Evolutionary conservation across 2,113 vertebrate genomes (phyloP).

Genomic region (Petaurus breviceps): DNA sequence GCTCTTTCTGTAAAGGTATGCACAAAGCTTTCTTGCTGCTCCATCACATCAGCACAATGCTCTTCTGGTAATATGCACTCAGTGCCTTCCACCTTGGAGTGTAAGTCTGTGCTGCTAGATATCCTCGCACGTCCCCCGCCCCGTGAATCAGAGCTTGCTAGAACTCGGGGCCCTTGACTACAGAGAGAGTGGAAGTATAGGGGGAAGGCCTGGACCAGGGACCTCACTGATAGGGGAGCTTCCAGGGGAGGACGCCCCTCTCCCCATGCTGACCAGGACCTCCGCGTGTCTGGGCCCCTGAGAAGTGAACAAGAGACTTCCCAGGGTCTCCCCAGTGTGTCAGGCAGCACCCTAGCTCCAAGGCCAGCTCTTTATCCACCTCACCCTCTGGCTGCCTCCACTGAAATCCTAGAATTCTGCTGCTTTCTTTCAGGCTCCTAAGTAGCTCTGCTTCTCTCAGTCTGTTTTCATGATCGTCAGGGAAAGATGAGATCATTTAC

Average conservation of each 20-base stretch:
- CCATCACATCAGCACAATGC: not conserved
- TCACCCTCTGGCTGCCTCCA: not conserved
- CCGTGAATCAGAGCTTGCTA: slow-evolving; percentile 14
- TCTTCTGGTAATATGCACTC: not conserved
- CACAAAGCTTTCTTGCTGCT: not conserved
- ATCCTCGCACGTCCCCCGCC: not conserved
- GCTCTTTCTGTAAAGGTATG: slow-evolving; percentile 91
- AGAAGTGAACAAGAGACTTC: not conserved
- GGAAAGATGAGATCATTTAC: slow-evolving; percentile 12
- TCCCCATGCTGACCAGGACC: not conserved
- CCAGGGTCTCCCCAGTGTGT: not conserved
- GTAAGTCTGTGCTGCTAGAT: not conserved
- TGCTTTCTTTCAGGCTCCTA: not conserved
- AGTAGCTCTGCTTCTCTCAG: not conserved
- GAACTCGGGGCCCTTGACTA: not conserved
- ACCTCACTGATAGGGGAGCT: not conserved
- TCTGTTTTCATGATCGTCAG: not conserved
- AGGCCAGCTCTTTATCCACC: not conserved
- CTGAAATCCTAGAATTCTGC: not conserved
- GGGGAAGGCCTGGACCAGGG: not conserved
- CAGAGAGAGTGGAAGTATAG: not conserved
- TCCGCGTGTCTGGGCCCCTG: not conserved
- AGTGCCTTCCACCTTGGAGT: not conserved
- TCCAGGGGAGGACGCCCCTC: not conserved
- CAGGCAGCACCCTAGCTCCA: not conserved